Evolutionary conservation across 2,888 invertebrate species (phyloP).

Genomic region (Dasysyrphus albostriatus): DNA sequence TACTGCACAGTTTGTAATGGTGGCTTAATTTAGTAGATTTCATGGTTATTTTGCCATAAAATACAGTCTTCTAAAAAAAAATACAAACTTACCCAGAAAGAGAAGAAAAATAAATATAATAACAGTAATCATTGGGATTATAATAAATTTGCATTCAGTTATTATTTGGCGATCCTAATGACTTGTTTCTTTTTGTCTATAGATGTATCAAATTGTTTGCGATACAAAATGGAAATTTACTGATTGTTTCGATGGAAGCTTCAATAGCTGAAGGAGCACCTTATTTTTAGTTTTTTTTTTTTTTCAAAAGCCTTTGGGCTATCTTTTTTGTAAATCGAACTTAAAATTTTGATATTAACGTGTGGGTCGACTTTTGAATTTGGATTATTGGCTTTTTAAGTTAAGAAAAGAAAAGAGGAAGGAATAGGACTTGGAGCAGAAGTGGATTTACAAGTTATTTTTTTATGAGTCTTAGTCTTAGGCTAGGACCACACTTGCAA

Average conservation of each 20-base stretch:
- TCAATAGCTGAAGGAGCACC: slow-evolving; percentile 43
- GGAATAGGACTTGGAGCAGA: background rate
- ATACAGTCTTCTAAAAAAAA: background rate
- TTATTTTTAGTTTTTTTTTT: slow-evolving; percentile 23
- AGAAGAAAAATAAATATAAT: slow-evolving; percentile 36
- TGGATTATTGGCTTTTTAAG: background rate
- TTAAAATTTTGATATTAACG: slow-evolving; percentile 9
- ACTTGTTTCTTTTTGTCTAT: slow-evolving; percentile 27
- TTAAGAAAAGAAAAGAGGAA: background rate
- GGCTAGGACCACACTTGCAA: too few relatives aligned
- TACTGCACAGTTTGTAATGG: slow-evolving; percentile 32
- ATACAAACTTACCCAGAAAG: background rate
- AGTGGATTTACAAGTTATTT: background rate
- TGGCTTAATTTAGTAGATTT: slow-evolving; percentile 35
- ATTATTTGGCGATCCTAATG: slow-evolving; percentile 62
- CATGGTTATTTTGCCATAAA: slow-evolving; percentile 13
- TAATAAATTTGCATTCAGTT: slow-evolving; percentile 63
- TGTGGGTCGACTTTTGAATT: background rate
- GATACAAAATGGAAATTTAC: slow-evolving; percentile 25
- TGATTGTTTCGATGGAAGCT: slow-evolving; percentile 27
- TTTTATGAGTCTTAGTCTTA: too few relatives aligned
- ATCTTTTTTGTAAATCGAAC: slow-evolving; percentile 2
- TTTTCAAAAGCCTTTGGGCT: slow-evolving; percentile 2
- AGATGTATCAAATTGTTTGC: slow-evolving; percentile 33
- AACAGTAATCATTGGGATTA: slow-evolving; percentile 52